Percentiles rank a stretch among this genome's conserved stretches.
phyloP scores from a whole-genome alignment of 1,140 invertebrate genomes.

The Zaprionus vittiger region DNA sequence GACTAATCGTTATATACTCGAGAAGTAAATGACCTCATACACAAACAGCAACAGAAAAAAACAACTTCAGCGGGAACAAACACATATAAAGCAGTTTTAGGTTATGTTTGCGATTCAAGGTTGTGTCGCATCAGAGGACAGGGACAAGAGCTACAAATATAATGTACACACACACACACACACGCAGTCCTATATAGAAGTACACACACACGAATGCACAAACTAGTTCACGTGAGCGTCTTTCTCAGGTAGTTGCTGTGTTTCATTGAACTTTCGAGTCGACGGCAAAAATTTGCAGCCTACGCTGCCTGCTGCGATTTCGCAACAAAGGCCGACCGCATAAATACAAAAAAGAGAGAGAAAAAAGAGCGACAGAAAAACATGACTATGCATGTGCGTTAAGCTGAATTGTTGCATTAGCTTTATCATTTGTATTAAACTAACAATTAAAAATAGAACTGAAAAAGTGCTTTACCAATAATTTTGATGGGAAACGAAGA shows the following conservation, averaged over 20 bases:
- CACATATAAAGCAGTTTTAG: slow-evolving; percentile 60
- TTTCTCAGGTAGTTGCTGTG: slow-evolving; percentile 17
- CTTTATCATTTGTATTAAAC: neutral
- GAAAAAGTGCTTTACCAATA: slow-evolving; percentile 33
- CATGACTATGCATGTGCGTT: slow-evolving; percentile 10
- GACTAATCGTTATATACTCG: slow-evolving; percentile 39
- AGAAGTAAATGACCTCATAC: slow-evolving; percentile 77
- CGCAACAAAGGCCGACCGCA: slow-evolving; percentile 49
- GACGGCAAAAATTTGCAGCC: slow-evolving; percentile 17
- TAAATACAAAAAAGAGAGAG: neutral
- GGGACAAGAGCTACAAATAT: slow-evolving; percentile 31
- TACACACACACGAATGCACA: neutral
- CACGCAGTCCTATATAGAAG: neutral
- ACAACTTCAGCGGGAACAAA: slow-evolving; percentile 31
- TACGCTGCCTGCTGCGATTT: slow-evolving; percentile 30
- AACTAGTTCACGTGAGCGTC: slow-evolving; percentile 17
- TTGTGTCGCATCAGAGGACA: slow-evolving; percentile 55
- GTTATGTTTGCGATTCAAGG: slow-evolving; percentile 74
- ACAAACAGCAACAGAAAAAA: slow-evolving; percentile 9
- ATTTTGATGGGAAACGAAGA: slow-evolving; percentile 27
- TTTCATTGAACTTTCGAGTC: slow-evolving; percentile 47
- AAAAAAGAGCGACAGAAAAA: slow-evolving; percentile 24
- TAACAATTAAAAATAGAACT: slow-evolving; percentile 1
- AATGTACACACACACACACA: slow-evolving; percentile 12
- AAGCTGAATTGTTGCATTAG: slow-evolving; percentile 10